Base-by-base conservation (phyloP, 2,888 invertebrate species). In the Stenoptilia bipunctidactyla region DNA sequence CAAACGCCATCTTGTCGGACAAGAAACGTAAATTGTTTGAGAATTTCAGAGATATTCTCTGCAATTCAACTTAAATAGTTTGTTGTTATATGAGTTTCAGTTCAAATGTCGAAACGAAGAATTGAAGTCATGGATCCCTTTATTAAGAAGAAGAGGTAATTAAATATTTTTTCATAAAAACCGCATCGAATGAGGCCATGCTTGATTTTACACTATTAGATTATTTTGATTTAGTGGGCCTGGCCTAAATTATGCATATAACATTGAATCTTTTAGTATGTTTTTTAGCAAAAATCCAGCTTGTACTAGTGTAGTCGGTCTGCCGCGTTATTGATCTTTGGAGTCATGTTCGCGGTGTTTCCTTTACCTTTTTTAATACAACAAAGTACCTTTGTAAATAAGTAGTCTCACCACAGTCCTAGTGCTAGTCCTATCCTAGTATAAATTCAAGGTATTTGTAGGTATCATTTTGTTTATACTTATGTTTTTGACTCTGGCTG, bases 121-220 rank as follows among this genome's bases (percentile, higher is more conserved):
- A 93, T 94, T 64, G 94, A 94, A 86, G 92, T 94, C 47, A 87
- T 92, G 60, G 94, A 94, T 62, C 92, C 94, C 2, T 93, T 92
- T 65, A 85, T 92, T 43, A 90, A 90, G 72, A 88, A 90, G 72
- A 90, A 89, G 80, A 86, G 89, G 93, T 92, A 73, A 45, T 63
- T n/a, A n/a, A n/a, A n/a, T 58, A 42, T 33, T 45, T 40, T 44
- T 43, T 46, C 51, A 44, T 41, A 50, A 47, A 40, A 41, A 15
- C 3, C 9, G 37, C 41, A 46, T 30, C 10, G 30, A 30, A 30
- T 30, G 20, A 8, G 48, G 49, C 62, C 69, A 67, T 65, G 69
- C 70, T 63, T 50, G 30, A 53, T 50, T 49, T 45, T 42, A 39
- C 40, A 43, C 40, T 39, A 48, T 48, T 51, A 51, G 51, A 50